These are phyloP conservation scores for Syngnathus rostellatus DNA, from an alignment of 2,797 vertebrate genomes.

Conservation along the genomic window DNA sequence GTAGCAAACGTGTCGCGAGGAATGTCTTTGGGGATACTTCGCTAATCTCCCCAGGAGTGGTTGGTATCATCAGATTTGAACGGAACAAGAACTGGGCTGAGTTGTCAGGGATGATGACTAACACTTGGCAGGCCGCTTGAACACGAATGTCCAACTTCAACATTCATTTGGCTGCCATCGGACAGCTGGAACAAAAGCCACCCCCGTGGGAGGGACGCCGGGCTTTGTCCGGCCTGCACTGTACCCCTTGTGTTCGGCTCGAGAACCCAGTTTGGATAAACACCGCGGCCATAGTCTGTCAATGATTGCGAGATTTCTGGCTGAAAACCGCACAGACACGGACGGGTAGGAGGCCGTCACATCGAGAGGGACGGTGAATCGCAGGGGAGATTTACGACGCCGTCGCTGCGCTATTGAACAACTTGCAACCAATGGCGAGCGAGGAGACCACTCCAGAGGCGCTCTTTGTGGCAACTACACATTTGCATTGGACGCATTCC, in stretches of 20 bases:
- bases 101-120: constrained; percentile 34
- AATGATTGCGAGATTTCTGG: constrained; percentile 46
- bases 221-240: constrained; percentile 50
- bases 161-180: constrained; percentile 46
- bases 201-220: constrained; percentile 33
- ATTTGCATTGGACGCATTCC: constrained; percentile 14
- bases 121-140: constrained; percentile 45
- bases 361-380: constrained; percentile 1
- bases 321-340: constrained; percentile 35
- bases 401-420: constrained; percentile 40
- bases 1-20: constrained; percentile 20
- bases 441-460: constrained; percentile 21
- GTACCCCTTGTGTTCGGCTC: constrained; percentile 27
- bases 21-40: background rate
- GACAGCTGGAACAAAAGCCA: constrained; percentile 44
- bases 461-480: constrained; percentile 16
- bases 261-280: constrained; percentile 47
- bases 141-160: constrained; percentile 50
- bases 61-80: background rate
- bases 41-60: background rate
- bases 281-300: constrained; percentile 53
- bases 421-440: constrained; percentile 21
- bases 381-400: constrained; percentile 40
- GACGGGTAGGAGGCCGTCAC: constrained; percentile 34
- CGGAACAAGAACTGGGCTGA: background rate